Evolutionary conservation across 2,888 invertebrate species (phyloP), one percentile per base, ranked within the genome.

Genomic region (Hecatera dysodea): DNA sequence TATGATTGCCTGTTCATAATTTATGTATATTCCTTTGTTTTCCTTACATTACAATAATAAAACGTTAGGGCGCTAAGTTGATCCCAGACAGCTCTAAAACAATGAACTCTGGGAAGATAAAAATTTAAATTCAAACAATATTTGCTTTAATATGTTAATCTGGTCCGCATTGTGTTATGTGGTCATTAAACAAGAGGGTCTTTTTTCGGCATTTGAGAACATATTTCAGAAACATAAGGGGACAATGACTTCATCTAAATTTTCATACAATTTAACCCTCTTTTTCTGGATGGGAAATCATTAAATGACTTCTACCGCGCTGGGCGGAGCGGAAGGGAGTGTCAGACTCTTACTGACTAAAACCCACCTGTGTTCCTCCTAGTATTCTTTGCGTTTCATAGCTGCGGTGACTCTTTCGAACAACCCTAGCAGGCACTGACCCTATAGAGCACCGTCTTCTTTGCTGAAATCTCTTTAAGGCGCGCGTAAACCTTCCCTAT

Each of bases 131-230:
- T 12, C 33, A 19, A 36, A 67, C 33, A 53, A 48, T 62, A 66
- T 66, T 66, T 62, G 24, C 27, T 53, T n/a, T 66, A 57, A 62
- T 57, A 62, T 71, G 65, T 59, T 44, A 77, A 76, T 77, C 36
- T 53, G 33, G 17, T 19, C 57, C 27, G 42, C 48, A 42, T 71
- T 75, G 36, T 68, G 52, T 39, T 22, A 46, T 46, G 27, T 53
- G 15, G 48, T 11, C 8, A 52, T 65, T 46, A 61, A 64, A 61
- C 8, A 69, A 61, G 29, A 39, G 27, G 17, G 22, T 36, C n/a
- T n/a, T 53, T 62, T 67, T 68, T 17, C 15, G n/a, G n/a, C 56
- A 44, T 59, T 53, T 48, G 24, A 27, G 11, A 33, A 65, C 11
- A 42, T 46, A 24, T 0, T 36, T 53, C 24, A 5, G 15, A 52